phyloP scores from a whole-genome alignment of 2,888 invertebrate genomes.

The Galerucella calmariensis region DNA sequence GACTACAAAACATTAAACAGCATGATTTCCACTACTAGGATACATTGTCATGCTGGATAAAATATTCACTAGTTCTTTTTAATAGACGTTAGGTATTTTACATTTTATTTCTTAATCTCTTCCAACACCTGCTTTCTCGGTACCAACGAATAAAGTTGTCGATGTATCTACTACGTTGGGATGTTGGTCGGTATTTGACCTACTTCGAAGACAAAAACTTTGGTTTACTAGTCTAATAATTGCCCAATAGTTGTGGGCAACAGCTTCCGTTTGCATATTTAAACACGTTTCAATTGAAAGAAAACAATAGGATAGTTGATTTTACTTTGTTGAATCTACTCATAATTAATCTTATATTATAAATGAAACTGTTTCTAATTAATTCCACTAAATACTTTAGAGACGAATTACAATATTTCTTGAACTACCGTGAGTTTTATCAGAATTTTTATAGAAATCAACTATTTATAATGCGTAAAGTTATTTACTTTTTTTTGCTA shows the following conservation, averaged over 20 bases:
- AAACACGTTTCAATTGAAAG: background rate
- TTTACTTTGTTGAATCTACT: too few species aligned
- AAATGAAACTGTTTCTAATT: too few species aligned
- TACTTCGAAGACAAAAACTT: slow-evolving; percentile 11
- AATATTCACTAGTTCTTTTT: slow-evolving; percentile 40
- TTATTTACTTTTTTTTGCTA: too few species aligned
- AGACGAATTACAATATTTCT: too few species aligned
- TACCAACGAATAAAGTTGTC: slow-evolving; percentile 24
- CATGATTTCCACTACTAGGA: slow-evolving; percentile 31
- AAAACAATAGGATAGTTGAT: too few species aligned
- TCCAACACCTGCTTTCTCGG: slow-evolving; percentile 39
- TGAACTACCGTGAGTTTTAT: too few species aligned
- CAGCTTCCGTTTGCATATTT: background rate
- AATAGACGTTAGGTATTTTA: slow-evolving; percentile 37
- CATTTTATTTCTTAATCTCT: slow-evolving; percentile 37
- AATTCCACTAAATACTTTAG: too few species aligned
- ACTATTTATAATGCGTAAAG: too few species aligned
- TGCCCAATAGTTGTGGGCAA: background rate
- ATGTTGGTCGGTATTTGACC: slow-evolving; percentile 18
- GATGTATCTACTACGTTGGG: slow-evolving; percentile 1
- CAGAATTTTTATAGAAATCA: too few species aligned
- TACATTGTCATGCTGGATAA: slow-evolving; percentile 41
- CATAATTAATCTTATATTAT: too few species aligned
- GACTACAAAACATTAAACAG: slow-evolving; percentile 39
- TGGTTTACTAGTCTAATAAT: background rate